Evolutionary conservation across 2,888 invertebrate genomes (phyloP), one percentile per base, ranked within the genome.

Genomic region (Dicyrtomina minuta): DNA sequence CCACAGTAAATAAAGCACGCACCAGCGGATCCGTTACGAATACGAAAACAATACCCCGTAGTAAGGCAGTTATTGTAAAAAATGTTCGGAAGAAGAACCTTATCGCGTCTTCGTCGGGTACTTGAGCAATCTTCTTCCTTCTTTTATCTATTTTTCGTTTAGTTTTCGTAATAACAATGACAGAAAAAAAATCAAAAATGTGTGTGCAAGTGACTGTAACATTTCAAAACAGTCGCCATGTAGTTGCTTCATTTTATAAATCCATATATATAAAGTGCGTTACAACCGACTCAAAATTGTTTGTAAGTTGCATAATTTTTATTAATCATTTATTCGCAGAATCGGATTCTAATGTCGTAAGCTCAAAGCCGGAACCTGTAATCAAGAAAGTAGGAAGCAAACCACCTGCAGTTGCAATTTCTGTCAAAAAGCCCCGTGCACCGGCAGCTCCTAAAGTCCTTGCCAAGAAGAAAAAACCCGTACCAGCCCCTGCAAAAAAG

Each of bases 371-470:
- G n/a, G n/a, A 46, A 13, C 46, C 46, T 15, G 2, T 44, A 2
- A 67, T 67, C 13, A 67, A 67, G 59, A 67, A 67, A 39, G 67
- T 67, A 27, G 67, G 59, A 27, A 67, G 59, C 26, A 67, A 67
- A 49, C 67, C 67, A 17, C 58, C 67, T 4, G 46, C 58, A 20
- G 49, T 33, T n/a, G n/a, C n/a, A n/a, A 58, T 66, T 22, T 33
- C 43, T 4, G n/a, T n/a, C 8, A 58, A 77, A 81, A 43, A 79
- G 81, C 22, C 85, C 85, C 79, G 75, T 17, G 80, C 81, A 44
- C 81, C 81, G 72, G 80, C 79, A 77, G 68, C 77, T 27, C 73
- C 81, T 53, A 80, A 81, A 55, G 80, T 81, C 1, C 80, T 74
- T 26, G 66, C 72, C 27, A 79, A 78, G 69, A 65, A 44, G n/a